Percentiles rank a stretch among this genome's conserved stretches.
phyloP scores from a whole-genome alignment of 53 echinoderm and acorn worm genomes.

The Paracentrotus lividus region DNA sequence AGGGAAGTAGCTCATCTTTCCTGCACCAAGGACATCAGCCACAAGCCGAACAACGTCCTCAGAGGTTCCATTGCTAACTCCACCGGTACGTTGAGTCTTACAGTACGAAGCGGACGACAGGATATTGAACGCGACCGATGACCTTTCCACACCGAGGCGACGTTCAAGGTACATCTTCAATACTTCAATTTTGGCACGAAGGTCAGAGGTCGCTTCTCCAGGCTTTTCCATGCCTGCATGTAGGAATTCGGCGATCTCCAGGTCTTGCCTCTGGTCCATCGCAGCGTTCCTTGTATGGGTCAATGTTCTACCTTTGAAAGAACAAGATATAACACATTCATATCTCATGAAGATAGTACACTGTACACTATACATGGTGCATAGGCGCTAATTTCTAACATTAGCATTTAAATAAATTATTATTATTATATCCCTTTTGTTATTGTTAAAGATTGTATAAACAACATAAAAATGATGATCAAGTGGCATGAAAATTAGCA shows the following conservation, averaged over 20 bases:
- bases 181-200: constrained; percentile 79
- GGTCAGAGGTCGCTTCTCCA: constrained; percentile 67
- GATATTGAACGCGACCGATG: constrained; percentile 52
- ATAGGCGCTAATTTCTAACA: too few species aligned
- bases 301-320: background rate
- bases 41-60: constrained; percentile 67
- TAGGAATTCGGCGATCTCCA: constrained; percentile 70
- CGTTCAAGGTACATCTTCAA: constrained; percentile 78
- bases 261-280: background rate
- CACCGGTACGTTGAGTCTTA: background rate
- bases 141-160: constrained; percentile 69
- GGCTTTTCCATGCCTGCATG: constrained; percentile 68
- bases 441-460: too few species aligned
- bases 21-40: constrained; percentile 71
- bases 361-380: too few species aligned
- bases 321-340: background rate
- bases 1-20: constrained; percentile 77
- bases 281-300: background rate
- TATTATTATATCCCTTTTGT: too few species aligned
- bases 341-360: constrained; percentile 10
- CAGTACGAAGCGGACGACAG: background rate
- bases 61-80: background rate
- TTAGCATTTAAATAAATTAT: too few species aligned
- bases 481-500: too few species aligned
- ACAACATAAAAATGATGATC: too few species aligned